Evolutionary conservation across 2,888 invertebrate genomes (phyloP).

Genomic region (Priocnemis perturbator): DNA sequence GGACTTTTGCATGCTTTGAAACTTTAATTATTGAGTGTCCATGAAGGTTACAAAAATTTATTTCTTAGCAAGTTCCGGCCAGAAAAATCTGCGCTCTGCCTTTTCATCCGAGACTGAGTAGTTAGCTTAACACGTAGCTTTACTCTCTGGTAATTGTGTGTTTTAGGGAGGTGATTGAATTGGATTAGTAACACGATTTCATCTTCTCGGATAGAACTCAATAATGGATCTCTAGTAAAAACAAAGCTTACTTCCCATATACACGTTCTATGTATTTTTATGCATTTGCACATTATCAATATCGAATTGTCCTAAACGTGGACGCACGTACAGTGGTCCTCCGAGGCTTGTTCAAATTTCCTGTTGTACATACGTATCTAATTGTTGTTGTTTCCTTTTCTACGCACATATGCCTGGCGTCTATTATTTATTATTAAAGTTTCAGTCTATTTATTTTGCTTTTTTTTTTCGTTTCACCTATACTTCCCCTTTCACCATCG

Average conservation of each 20-base stretch:
- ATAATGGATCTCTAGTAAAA: constrained; percentile 37
- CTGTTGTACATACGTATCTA: constrained; percentile 3
- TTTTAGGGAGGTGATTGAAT: constrained; percentile 62
- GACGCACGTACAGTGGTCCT: not conserved
- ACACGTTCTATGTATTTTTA: constrained; percentile 25
- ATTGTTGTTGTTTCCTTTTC: constrained; percentile 9
- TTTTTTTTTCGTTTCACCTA: constrained; percentile 3
- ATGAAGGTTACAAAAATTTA: constrained; percentile 21
- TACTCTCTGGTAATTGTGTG: constrained; percentile 53
- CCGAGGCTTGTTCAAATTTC: constrained; percentile 4
- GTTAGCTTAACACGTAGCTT: constrained; percentile 18
- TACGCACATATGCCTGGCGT: not conserved
- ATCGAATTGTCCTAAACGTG: constrained; percentile 12
- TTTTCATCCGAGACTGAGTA: constrained; percentile 9
- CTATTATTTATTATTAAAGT: constrained; percentile 25
- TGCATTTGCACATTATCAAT: constrained; percentile 35
- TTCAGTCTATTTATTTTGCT: constrained; percentile 12
- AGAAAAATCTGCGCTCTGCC: constrained; percentile 16
- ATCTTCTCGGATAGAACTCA: constrained; percentile 36
- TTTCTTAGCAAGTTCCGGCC: constrained; percentile 25
- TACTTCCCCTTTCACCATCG: constrained; percentile 33
- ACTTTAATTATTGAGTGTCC: constrained; percentile 8
- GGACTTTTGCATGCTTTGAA: constrained; percentile 14
- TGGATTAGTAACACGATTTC: constrained; percentile 53
- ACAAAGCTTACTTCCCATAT: constrained; percentile 27